Percentiles rank a stretch among this genome's conserved stretches.
Conservation (phyloP, 2,888 invertebrate genomes). For the Ischnus inquisitorius region DNA sequence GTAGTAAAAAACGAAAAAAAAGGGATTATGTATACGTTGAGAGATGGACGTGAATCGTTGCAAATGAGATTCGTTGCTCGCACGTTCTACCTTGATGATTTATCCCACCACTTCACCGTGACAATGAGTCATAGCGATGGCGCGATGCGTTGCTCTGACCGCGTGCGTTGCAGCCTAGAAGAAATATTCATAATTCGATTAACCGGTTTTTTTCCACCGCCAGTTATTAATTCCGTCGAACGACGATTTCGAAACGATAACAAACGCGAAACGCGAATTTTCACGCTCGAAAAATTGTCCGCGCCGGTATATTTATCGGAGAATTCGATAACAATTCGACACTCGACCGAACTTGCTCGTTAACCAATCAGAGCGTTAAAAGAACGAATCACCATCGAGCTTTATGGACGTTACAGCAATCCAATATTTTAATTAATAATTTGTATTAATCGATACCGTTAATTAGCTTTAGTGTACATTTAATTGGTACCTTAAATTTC, state of each 20-base stretch:
- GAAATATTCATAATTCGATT: conserved; percentile 18
- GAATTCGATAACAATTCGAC: background rate
- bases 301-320: too few species aligned
- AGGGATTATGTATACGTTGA: background rate
- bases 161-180: conserved; percentile 82
- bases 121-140: conserved; percentile 73
- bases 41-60: background rate
- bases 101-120: conserved; percentile 63
- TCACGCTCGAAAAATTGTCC: too few species aligned
- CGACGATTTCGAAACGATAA: background rate
- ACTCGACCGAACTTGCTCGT: background rate
- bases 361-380: too few species aligned
- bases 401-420: too few species aligned
- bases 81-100: conserved; percentile 25
- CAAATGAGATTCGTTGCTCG: conserved; percentile 12
- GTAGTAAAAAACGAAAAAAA: conserved; percentile 2
- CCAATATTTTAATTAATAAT: too few species aligned
- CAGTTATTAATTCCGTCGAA: background rate
- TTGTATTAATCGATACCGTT: too few species aligned
- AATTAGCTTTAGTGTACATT: background rate
- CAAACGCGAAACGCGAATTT: background rate
- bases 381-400: too few species aligned
- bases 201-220: background rate
- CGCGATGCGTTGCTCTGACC: conserved; percentile 80
- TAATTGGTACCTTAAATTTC: conserved; percentile 81